Percentiles rank a stretch among this genome's conserved stretches.
Evolutionary conservation across 2,888 invertebrate genomes (phyloP).

Genomic region (Scaptomyza tumidula): DNA sequence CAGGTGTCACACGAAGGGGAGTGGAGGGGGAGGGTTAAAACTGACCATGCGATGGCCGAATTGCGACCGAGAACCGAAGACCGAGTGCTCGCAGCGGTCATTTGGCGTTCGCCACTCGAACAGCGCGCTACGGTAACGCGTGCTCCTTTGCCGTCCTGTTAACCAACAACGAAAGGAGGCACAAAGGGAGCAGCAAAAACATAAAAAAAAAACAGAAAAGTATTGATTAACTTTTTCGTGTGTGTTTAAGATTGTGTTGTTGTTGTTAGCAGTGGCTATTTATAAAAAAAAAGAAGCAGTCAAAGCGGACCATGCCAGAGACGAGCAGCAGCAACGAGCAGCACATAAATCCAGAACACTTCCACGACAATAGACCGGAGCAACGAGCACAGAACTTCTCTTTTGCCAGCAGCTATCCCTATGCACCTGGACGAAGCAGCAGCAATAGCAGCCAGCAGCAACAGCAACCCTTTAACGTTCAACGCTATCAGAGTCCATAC

Average conservation of each 20-base stretch:
- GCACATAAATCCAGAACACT: constrained; percentile 72
- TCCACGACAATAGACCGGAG: constrained; percentile 67
- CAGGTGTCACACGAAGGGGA: constrained; percentile 22
- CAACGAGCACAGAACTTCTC: constrained; percentile 76
- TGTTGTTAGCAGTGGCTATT: constrained; percentile 12
- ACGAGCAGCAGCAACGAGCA: constrained; percentile 50
- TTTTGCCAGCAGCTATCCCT: constrained; percentile 75
- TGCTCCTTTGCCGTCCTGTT: constrained; percentile 54
- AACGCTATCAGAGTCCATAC: constrained; percentile 65
- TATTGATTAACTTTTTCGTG: constrained; percentile 70
- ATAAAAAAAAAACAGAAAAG: constrained; percentile 38
- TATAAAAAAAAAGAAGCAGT: constrained; percentile 1
- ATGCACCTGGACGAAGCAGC: constrained; percentile 64
- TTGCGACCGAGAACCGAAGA: constrained; percentile 30
- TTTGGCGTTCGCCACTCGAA: constrained; percentile 79
- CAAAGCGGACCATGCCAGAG: constrained; percentile 54
- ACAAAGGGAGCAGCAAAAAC: constrained; percentile 43
- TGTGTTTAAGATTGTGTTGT: constrained; percentile 5
- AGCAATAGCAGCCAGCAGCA: constrained; percentile 39
- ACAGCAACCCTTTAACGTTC: constrained; percentile 47
- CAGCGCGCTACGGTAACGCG: constrained; percentile 66
- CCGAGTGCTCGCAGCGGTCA: constrained; percentile 75
- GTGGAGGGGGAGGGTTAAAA: constrained; percentile 6
- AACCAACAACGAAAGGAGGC: constrained; percentile 15
- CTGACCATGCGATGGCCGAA: constrained; percentile 56